Evolutionary conservation across 2,797 vertebrate species (phyloP).

Genomic region (Muscicapa comitata): DNA sequence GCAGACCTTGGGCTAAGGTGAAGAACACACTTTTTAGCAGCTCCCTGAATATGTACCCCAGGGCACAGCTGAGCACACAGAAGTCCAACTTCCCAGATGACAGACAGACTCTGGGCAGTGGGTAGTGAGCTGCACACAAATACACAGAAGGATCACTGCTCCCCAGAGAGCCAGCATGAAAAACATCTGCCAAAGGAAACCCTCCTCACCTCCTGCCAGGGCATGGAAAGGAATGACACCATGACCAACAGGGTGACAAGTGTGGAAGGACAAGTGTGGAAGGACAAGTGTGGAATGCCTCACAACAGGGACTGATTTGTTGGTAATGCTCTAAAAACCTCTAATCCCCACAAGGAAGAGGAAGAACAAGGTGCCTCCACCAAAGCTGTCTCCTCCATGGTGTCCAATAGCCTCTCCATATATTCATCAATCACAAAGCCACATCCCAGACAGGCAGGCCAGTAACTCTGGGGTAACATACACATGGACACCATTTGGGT

Average conservation of each 20-base stretch:
- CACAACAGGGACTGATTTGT: neutral
- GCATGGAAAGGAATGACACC: neutral
- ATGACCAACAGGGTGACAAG: neutral
- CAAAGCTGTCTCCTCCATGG: neutral
- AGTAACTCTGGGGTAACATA: neutral
- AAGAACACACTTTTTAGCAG: neutral
- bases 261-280: neutral
- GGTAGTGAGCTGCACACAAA: neutral
- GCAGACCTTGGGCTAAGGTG: neutral
- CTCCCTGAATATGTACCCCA: neutral
- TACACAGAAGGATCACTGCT: neutral
- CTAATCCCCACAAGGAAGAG: neutral
- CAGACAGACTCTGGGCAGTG: neutral
- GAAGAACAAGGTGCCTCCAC: neutral
- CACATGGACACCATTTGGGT: neutral
- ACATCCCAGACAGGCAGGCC: neutral
- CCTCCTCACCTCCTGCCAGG: neutral
- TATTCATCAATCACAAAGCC: neutral
- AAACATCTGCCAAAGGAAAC: neutral
- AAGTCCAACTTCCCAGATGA: rapidly evolving
- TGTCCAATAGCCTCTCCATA: neutral
- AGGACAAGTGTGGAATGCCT: neutral
- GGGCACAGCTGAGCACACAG: neutral
- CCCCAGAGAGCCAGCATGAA: neutral
- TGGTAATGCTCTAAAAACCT: neutral